Conservation (phyloP, 2,797 vertebrate genomes). For the Macropodus opercularis region DNA sequence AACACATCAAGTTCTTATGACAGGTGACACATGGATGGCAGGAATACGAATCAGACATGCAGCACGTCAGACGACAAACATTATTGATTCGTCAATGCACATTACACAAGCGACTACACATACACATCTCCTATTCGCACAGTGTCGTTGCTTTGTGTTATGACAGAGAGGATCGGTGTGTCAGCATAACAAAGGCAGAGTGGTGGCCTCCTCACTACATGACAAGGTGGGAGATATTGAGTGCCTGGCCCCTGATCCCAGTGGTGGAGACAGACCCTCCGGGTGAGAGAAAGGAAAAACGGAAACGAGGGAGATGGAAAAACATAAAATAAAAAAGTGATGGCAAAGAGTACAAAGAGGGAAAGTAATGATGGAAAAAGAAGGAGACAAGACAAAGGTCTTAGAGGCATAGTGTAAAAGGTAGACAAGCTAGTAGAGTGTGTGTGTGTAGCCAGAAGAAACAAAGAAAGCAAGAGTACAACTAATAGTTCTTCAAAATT, state of each 20-base stretch:
- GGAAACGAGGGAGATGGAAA: constrained; percentile 44
- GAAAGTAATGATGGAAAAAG: constrained; percentile 58
- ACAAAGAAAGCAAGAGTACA: too few relatives aligned
- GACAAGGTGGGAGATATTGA: constrained; percentile 77
- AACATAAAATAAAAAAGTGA: constrained; percentile 46
- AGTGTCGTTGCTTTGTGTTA: constrained; percentile 33
- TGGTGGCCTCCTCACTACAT: constrained; percentile 58
- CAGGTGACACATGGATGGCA: not conserved
- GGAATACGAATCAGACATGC: not conserved
- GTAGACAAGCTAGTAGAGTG: constrained; percentile 31
- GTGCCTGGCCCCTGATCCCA: constrained; percentile 66
- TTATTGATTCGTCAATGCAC: constrained; percentile 30
- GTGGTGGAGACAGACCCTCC: constrained; percentile 45
- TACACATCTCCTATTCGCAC: constrained; percentile 20
- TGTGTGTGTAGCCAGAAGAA: not conserved
- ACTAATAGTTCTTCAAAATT: too few relatives aligned
- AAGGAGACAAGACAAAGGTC: constrained; percentile 63
- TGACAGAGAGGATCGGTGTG: constrained; percentile 64
- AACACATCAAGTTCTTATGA: not conserved
- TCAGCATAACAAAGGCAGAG: constrained; percentile 69
- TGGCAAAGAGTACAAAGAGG: constrained; percentile 43
- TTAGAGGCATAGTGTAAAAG: constrained; percentile 50
- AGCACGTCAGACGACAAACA: constrained; percentile 29
- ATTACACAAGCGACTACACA: constrained; percentile 14
- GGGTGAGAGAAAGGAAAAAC: constrained; percentile 30